These are phyloP conservation scores for Sipunculus nudus DNA, from an alignment of 2,888 invertebrate genomes.

Conservation along the genomic window DNA sequence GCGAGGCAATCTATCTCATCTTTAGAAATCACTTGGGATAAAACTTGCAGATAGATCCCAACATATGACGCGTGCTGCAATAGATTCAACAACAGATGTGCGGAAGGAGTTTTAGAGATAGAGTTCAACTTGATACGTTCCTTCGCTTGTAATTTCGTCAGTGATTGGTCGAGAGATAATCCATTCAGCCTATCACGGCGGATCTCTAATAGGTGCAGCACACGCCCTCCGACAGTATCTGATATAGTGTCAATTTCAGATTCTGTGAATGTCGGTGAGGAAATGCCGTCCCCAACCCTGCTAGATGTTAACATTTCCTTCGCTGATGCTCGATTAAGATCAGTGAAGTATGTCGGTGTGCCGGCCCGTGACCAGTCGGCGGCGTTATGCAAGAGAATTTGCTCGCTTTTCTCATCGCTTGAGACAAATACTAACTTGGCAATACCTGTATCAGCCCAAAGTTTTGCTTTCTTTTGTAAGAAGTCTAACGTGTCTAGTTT, in stretches of 20 bases:
- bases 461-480: conserved; percentile 40
- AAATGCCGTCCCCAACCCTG: too few species aligned
- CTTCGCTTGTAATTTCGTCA: too few species aligned
- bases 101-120: too few species aligned
- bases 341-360: conserved; percentile 26
- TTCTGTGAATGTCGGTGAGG: too few species aligned
- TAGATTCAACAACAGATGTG: too few species aligned
- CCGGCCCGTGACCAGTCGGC: conserved; percentile 39
- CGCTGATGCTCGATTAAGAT: conserved; percentile 25
- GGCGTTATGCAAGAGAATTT: conserved; percentile 20
- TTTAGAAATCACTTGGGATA: too few species aligned
- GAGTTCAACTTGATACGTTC: too few species aligned
- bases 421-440: conserved; percentile 38
- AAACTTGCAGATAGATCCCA: too few species aligned
- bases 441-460: conserved; percentile 43
- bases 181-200: conserved; percentile 25
- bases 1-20: too few species aligned
- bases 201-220: conserved; percentile 24
- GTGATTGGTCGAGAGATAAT: conserved; percentile 10
- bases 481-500: conserved; percentile 25
- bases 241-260: too few species aligned
- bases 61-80: too few species aligned
- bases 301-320: conserved; percentile 22
- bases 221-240: conserved; percentile 36
- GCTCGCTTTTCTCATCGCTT: conserved; percentile 28